These are phyloP conservation scores for Crenuchus spilurus DNA, from an alignment of 2,797 vertebrate genomes.

Conservation along the genomic window DNA sequence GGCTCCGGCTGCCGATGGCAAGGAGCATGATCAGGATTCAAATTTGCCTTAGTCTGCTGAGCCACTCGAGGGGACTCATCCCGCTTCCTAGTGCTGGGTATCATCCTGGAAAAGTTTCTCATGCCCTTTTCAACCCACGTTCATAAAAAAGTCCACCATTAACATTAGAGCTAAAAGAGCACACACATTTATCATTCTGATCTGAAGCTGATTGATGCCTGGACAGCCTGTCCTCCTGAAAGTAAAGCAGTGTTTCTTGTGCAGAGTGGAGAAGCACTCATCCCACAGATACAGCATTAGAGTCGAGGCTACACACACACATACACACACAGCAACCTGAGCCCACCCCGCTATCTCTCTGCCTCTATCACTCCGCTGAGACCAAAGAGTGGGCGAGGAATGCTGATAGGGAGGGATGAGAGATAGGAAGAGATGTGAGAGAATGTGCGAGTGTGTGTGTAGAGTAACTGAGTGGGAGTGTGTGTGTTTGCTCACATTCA, in stretches of 20 bases:
- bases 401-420: conserved; percentile 32
- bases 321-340: conserved; percentile 21
- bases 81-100: no score
- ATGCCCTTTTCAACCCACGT: no score
- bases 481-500: conserved; percentile 29
- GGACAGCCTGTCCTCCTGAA: not conserved
- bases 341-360: conserved; percentile 25
- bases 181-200: not conserved
- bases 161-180: not conserved
- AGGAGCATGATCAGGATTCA: no score
- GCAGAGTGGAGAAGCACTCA: not conserved
- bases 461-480: not conserved
- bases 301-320: conserved; percentile 14
- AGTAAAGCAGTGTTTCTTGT: conserved; percentile 1
- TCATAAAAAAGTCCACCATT: not conserved
- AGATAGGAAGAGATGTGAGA: conserved; percentile 25
- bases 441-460: conserved; percentile 12
- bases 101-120: no score
- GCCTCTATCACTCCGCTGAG: conserved; percentile 29
- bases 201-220: not conserved
- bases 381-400: conserved; percentile 5
- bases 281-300: conserved; percentile 12
- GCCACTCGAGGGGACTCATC: no score
- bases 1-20: no score
- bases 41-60: no score